These are phyloP conservation scores for Cryptocephalus moraei DNA, from an alignment of 2,888 invertebrate genomes.

Conservation along the genomic window DNA sequence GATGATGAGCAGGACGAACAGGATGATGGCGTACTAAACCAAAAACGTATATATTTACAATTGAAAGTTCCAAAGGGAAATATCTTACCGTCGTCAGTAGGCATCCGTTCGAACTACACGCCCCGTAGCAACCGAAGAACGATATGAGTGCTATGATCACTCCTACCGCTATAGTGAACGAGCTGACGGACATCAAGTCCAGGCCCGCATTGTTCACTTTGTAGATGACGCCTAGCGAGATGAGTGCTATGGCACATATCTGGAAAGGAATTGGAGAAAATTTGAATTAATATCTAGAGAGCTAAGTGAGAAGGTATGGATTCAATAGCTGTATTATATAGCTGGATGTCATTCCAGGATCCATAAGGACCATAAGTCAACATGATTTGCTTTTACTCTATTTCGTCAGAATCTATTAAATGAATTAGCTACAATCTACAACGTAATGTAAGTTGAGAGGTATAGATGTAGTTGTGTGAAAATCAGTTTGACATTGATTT, in stretches of 20 bases:
- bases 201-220: slow-evolving; percentile 9
- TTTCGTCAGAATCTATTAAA: no score
- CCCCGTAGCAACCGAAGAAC: slow-evolving; percentile 29
- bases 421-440: no score
- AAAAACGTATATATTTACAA: not conserved
- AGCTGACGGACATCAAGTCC: slow-evolving; percentile 12
- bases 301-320: no score
- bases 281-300: no score
- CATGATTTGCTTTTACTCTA: no score
- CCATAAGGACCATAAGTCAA: no score
- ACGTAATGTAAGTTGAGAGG: no score
- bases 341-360: no score
- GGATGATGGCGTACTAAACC: slow-evolving; percentile 33
- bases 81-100: slow-evolving; percentile 25
- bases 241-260: slow-evolving; percentile 13
- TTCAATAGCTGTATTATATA: no score
- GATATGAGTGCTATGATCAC: slow-evolving; percentile 25
- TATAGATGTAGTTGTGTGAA: no score
- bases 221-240: slow-evolving; percentile 11
- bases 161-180: slow-evolving; percentile 21
- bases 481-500: no score
- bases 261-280: not conserved
- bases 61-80: not conserved
- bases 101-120: slow-evolving; percentile 23
- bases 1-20: slow-evolving; percentile 56